These are phyloP conservation scores for Trogon melanurus DNA, from an alignment of 2,113 vertebrate genomes.

Conservation along the genomic window DNA sequence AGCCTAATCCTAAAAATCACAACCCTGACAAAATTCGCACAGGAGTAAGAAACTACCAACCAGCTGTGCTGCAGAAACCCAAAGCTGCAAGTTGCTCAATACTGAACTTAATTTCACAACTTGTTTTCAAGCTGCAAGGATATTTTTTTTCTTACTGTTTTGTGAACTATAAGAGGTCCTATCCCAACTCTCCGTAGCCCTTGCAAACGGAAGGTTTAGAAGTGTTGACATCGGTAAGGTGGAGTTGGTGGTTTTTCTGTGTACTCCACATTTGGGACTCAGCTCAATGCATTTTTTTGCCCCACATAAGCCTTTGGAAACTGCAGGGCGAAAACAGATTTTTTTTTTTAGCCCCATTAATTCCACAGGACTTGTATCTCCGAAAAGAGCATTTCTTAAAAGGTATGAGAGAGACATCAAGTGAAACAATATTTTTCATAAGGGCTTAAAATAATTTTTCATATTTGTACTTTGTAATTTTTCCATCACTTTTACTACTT, in stretches of 20 bases:
- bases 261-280: background rate
- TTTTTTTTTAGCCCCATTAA: background rate
- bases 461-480: background rate
- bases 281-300: background rate
- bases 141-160: background rate
- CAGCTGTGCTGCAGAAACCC: background rate
- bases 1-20: background rate
- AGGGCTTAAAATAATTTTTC: background rate
- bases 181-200: background rate
- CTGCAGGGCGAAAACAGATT: background rate
- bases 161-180: background rate
- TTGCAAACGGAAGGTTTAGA: background rate
- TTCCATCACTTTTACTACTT: background rate
- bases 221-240: background rate
- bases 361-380: background rate
- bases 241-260: background rate
- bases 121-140: background rate
- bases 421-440: background rate
- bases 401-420: background rate
- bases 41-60: background rate
- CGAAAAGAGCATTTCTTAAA: background rate
- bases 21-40: background rate
- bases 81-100: background rate
- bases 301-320: background rate
- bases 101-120: background rate